Evolutionary conservation across 92 coral and sea anemone species (phyloP).

Genomic region (Parazoanthus swiftii): DNA sequence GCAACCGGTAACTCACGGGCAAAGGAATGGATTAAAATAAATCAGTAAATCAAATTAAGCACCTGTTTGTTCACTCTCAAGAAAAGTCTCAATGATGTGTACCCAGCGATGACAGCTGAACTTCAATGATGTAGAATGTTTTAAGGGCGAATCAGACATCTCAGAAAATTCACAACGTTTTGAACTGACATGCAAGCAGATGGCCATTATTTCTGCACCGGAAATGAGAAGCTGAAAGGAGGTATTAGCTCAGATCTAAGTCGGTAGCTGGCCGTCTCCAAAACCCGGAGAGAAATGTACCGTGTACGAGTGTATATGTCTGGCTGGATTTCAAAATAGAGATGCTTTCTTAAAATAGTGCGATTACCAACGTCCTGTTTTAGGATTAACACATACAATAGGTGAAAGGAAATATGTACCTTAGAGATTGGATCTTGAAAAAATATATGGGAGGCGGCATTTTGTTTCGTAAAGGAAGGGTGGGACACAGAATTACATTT

Average conservation of each 20-base stretch:
- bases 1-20: background rate
- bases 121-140: background rate
- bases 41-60: background rate
- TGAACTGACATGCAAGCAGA: background rate
- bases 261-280: background rate
- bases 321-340: background rate
- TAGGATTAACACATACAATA: background rate
- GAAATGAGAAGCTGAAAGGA: background rate
- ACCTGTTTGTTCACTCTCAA: background rate
- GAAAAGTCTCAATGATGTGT: background rate
- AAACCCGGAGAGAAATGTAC: background rate
- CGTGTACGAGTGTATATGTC: background rate
- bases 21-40: background rate
- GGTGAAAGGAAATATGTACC: too few species aligned
- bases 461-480: too few species aligned
- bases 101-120: background rate
- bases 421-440: too few species aligned
- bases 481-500: too few species aligned
- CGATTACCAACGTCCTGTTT: conserved; percentile 5
- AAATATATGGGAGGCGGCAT: too few species aligned
- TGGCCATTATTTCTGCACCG: background rate
- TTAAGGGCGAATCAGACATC: background rate
- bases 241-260: background rate
- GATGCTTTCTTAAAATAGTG: background rate
- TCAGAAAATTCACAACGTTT: background rate